A percentile compares a stretch with the other conserved stretches of the same genome.
Evolutionary conservation across 2,888 invertebrate species (phyloP).

Genomic region (Spatulosminthurus flaviceps): DNA sequence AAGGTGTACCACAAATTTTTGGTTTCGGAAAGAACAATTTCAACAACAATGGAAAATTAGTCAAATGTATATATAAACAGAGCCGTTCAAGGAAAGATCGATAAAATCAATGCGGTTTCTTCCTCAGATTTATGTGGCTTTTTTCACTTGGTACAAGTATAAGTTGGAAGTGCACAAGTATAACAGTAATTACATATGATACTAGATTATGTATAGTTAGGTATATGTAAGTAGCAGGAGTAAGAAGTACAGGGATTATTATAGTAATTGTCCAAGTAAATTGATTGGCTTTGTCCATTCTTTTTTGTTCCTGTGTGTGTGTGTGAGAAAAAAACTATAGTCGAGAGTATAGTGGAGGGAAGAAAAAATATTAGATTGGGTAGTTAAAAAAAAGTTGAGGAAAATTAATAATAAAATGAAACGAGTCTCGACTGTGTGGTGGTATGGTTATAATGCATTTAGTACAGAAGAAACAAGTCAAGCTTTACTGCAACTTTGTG

Average conservation of each 20-base stretch:
- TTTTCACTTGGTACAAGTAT: too few relatives aligned
- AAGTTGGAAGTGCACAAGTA: too few relatives aligned
- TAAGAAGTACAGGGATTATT: too few relatives aligned
- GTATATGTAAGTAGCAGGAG: too few relatives aligned
- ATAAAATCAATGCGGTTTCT: constrained; percentile 13
- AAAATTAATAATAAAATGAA: background rate
- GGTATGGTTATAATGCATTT: background rate
- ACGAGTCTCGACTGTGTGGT: background rate
- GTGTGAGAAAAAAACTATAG: background rate
- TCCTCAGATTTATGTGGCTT: constrained; percentile 7
- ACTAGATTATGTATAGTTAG: too few relatives aligned
- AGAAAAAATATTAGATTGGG: too few relatives aligned
- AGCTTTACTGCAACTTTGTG: too few relatives aligned
- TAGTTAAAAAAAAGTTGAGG: background rate
- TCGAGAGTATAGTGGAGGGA: too few relatives aligned
- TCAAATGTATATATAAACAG: background rate
- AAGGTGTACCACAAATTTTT: constrained; percentile 5
- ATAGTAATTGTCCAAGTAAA: background rate
- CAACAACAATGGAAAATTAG: background rate
- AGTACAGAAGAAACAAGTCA: background rate
- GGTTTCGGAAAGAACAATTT: background rate
- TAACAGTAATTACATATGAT: too few relatives aligned
- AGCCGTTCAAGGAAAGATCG: constrained; percentile 8
- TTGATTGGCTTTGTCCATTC: background rate
- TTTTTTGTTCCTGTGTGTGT: background rate